phyloP scores from a whole-genome alignment of 1,140 invertebrate species.

The Cydia splendana region DNA sequence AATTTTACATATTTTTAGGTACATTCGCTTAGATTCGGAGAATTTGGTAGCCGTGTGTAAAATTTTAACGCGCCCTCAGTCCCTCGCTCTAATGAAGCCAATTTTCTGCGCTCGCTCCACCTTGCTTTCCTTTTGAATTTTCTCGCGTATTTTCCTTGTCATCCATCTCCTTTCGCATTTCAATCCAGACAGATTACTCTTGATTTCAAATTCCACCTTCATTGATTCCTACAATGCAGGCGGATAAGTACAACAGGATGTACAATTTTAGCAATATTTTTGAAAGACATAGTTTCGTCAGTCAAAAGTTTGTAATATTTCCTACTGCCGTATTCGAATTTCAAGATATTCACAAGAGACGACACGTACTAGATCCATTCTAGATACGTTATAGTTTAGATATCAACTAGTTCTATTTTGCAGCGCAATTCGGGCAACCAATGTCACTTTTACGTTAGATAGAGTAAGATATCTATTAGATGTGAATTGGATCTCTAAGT shows the following conservation, averaged over 20 bases:
- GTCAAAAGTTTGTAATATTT: no score
- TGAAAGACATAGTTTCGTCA: not conserved
- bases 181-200: constrained; percentile 72
- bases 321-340: no score
- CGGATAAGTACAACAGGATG: constrained; percentile 10
- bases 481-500: no score
- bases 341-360: no score
- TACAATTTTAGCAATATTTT: not conserved
- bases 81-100: constrained; percentile 76
- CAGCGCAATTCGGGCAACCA: no score
- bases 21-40: not conserved
- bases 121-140: constrained; percentile 76
- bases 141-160: constrained; percentile 75
- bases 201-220: constrained; percentile 70
- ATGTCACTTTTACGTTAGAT: no score
- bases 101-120: constrained; percentile 72
- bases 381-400: no score
- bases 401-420: no score
- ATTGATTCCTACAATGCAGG: constrained; percentile 53
- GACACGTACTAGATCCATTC: no score
- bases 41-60: constrained; percentile 43
- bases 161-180: constrained; percentile 75
- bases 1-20: not conserved
- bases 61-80: constrained; percentile 47
- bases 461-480: no score